A percentile compares a stretch with the other conserved stretches of the same genome.
These are phyloP conservation scores for Martes flavigula DNA, from an alignment of 2,797 vertebrate species.

Conservation along the genomic window DNA sequence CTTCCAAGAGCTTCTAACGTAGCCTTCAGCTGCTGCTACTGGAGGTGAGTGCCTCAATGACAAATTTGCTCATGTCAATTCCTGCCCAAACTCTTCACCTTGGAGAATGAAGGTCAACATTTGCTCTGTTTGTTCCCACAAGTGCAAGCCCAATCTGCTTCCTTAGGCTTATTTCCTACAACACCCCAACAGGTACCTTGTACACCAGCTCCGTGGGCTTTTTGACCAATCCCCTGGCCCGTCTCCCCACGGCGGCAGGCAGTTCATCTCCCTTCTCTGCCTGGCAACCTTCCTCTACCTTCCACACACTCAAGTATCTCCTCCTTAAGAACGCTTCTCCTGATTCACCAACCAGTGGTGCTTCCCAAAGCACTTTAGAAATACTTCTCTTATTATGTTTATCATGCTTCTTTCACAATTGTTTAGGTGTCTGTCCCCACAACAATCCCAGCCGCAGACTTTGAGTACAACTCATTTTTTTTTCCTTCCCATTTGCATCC, in stretches of 20 bases:
- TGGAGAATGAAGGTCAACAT: not conserved
- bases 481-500: not conserved
- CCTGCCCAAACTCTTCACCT: not conserved
- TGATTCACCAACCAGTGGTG: not conserved
- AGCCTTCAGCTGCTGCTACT: not conserved
- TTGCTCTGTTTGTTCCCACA: not conserved
- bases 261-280: not conserved
- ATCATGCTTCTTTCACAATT: not conserved
- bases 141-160: not conserved
- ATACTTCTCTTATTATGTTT: not conserved
- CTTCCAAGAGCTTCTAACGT: not conserved
- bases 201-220: not conserved
- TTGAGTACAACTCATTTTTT: not conserved
- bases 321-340: not conserved
- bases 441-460: not conserved
- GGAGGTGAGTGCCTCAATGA: not conserved
- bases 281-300: not conserved
- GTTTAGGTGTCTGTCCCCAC: not conserved
- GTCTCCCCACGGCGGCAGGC: not conserved
- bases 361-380: not conserved
- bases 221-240: accelerated
- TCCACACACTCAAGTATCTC: not conserved
- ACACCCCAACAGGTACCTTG: not conserved
- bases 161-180: not conserved
- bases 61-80: not conserved